A percentile compares a stretch with the other conserved stretches of the same genome.
Conservation (phyloP, 2,888 invertebrate genomes). For the Tuberolachnus salignus region DNA sequence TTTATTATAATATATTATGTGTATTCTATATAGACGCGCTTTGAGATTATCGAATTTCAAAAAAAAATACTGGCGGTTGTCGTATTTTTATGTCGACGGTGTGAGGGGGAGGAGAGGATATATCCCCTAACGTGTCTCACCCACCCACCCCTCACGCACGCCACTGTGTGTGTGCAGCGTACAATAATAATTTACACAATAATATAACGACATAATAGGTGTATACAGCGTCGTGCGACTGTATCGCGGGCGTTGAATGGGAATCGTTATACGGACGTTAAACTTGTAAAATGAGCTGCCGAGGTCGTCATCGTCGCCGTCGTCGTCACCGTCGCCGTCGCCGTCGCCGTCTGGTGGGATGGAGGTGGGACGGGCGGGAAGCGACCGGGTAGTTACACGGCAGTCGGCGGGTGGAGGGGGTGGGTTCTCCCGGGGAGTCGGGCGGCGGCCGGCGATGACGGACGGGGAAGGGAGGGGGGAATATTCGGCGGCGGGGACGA, state of each 20-base stretch:
- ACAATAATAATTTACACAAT: not conserved
- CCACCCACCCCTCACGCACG: too few species aligned
- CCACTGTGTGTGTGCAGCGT: not conserved
- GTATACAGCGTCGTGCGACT: slow-evolving; percentile 8
- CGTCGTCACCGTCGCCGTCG: too few species aligned
- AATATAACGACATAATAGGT: slow-evolving; percentile 5
- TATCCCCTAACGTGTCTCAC: too few species aligned
- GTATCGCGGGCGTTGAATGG: slow-evolving; percentile 32
- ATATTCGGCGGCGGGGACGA: slow-evolving; percentile 9
- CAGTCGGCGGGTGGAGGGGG: not conserved
- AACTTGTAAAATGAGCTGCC: slow-evolving; percentile 48
- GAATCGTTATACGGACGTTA: slow-evolving; percentile 56
- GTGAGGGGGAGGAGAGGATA: too few species aligned
- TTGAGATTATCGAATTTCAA: too few species aligned
- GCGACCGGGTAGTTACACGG: not conserved
- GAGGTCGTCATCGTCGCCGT: slow-evolving; percentile 7
- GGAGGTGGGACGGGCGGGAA: not conserved
- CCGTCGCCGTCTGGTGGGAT: slow-evolving; percentile 28
- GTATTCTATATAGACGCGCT: too few species aligned
- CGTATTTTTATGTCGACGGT: too few species aligned
- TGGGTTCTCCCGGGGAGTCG: not conserved
- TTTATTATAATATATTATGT: too few species aligned
- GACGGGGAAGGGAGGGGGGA: not conserved
- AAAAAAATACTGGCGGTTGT: too few species aligned
- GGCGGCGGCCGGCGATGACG: not conserved